A percentile compares a stretch with the other conserved stretches of the same genome.
These are phyloP conservation scores for Entomobrya proxima DNA, from an alignment of 2,888 invertebrate genomes.

Conservation along the genomic window DNA sequence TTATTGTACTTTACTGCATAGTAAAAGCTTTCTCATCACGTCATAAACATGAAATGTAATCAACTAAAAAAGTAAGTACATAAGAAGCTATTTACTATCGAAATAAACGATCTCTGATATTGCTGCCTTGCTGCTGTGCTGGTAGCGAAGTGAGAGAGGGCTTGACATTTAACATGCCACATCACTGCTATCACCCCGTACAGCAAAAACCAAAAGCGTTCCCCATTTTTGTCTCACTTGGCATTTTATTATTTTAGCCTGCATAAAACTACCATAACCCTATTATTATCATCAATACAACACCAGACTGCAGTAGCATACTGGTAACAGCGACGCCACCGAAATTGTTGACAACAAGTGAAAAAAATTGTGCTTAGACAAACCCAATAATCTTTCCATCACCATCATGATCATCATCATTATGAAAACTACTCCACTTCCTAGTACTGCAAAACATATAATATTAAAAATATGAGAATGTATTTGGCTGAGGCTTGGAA, in stretches of 20 bases:
- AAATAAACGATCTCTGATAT: conserved; percentile 41
- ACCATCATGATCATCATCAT: conserved; percentile 30
- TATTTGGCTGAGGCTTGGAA: background rate
- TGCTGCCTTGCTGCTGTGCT: background rate
- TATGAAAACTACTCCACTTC: background rate
- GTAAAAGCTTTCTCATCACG: conserved; percentile 21
- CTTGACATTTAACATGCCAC: conserved; percentile 57
- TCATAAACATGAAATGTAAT: conserved; percentile 14
- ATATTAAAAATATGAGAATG: background rate
- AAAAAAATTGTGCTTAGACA: conserved; percentile 47
- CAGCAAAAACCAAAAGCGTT: background rate
- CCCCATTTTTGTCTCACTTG: conserved; percentile 4
- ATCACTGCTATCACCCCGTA: background rate
- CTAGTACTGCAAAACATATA: background rate
- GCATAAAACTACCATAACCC: background rate
- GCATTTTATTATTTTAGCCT: conserved; percentile 39
- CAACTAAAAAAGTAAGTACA: conserved; percentile 2
- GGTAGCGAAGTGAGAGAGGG: background rate
- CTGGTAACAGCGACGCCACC: background rate
- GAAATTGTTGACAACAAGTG: conserved; percentile 38
- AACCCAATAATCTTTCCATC: conserved; percentile 64
- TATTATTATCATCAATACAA: background rate
- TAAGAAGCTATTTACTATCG: conserved; percentile 28
- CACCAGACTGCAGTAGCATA: background rate
- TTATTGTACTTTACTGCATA: background rate